phyloP scores from a whole-genome alignment of 64 coral and sea anemone species.

The Hydrozoanthus tunicans region DNA sequence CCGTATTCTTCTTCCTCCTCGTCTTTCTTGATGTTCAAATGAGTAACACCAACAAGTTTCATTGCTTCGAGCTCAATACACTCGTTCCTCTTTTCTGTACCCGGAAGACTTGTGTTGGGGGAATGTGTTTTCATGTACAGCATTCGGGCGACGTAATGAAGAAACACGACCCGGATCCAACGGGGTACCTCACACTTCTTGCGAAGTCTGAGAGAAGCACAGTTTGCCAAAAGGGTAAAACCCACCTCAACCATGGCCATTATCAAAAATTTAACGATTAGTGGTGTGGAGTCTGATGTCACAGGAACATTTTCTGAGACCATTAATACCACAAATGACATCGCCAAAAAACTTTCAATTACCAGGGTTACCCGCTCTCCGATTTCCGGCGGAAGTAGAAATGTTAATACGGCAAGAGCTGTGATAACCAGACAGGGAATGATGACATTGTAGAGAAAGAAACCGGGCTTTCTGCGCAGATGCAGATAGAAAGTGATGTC shows the following conservation, averaged over 20 bases:
- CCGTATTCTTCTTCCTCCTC: neutral
- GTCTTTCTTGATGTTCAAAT: conserved; percentile 8
- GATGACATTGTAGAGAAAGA: conserved; percentile 97
- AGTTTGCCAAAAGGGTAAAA: conserved; percentile 83
- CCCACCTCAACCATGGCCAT: conserved; percentile 95
- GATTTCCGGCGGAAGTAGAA: conserved; percentile 93
- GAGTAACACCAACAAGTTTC: conserved; percentile 61
- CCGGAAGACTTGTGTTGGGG: conserved; percentile 53
- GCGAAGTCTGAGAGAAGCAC: conserved; percentile 79
- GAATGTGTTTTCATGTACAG: conserved; percentile 74
- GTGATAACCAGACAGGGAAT: conserved; percentile 94
- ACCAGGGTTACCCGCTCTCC: conserved; percentile 90
- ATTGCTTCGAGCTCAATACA: conserved; percentile 31
- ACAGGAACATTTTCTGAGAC: conserved; percentile 88
- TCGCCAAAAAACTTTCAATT: conserved; percentile 87
- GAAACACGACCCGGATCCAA: conserved; percentile 84
- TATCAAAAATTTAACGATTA: conserved; percentile 82
- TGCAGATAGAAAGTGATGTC: conserved; percentile 90
- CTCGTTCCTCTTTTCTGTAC: neutral
- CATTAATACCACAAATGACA: conserved; percentile 92
- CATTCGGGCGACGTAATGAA: conserved; percentile 84
- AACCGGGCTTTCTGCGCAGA: conserved; percentile 86
- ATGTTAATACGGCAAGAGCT: conserved; percentile 82
- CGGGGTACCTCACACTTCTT: conserved; percentile 73
- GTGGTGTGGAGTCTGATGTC: conserved; percentile 76